phyloP scores from a whole-genome alignment of 1,140 invertebrate genomes.

The Psilanteris sp. region DNA sequence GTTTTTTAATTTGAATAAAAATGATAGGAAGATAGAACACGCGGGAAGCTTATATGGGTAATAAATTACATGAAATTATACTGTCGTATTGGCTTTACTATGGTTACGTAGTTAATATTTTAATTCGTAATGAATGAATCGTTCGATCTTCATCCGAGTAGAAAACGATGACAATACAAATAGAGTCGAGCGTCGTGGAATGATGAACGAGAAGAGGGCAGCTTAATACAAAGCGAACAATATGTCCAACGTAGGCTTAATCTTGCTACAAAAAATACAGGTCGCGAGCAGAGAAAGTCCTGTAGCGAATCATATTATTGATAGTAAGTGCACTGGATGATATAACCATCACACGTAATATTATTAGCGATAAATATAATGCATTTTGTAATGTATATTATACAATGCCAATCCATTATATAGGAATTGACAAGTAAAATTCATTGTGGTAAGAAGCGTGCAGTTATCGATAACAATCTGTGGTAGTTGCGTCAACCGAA shows the following conservation, averaged over 20 bases:
- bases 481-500: conserved; percentile 14
- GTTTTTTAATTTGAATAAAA: conserved; percentile 25
- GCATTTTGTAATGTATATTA: conserved; percentile 56
- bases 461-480: conserved; percentile 23
- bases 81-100: conserved; percentile 5
- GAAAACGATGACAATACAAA: conserved; percentile 39
- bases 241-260: conserved; percentile 38
- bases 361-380: conserved; percentile 62
- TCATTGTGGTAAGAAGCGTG: conserved; percentile 18
- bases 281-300: conserved; percentile 57
- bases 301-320: conserved; percentile 56
- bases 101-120: conserved; percentile 21
- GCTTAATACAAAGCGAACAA: conserved; percentile 44
- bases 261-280: conserved; percentile 42
- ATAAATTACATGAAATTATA: conserved; percentile 43
- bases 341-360: conserved; percentile 56
- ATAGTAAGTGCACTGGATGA: conserved; percentile 56
- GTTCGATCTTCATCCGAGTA: conserved; percentile 9
- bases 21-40: conserved; percentile 5
- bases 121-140: conserved; percentile 41
- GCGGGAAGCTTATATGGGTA: conserved; percentile 8
- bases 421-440: conserved; percentile 42
- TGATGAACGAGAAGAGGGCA: conserved; percentile 29
- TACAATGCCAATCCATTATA: conserved; percentile 54
- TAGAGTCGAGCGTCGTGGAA: conserved; percentile 24